phyloP scores from a whole-genome alignment of 2,797 vertebrate genomes.

The Hemibagrus guttatus region DNA sequence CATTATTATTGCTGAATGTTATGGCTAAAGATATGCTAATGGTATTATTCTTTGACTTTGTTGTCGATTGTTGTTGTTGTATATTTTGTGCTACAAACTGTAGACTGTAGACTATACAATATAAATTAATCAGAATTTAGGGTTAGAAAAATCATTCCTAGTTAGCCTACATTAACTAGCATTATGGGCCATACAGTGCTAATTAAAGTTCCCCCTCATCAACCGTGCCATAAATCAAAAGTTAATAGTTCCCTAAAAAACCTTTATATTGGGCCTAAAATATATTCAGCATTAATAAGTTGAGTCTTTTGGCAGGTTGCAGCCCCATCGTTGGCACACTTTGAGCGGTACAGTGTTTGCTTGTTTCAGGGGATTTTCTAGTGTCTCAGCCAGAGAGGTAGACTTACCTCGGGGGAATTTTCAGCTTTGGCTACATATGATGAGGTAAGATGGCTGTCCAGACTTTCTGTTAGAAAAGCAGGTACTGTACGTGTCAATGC shows the following conservation, averaged over 20 bases:
- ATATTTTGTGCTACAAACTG: not conserved
- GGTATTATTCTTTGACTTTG: not conserved
- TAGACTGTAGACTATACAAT: not conserved
- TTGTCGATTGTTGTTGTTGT: not conserved
- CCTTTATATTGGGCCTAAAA: not conserved
- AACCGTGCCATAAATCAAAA: not conserved
- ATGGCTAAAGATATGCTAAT: not conserved
- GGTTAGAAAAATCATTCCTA: not conserved
- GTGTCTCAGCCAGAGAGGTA: conserved; percentile 64
- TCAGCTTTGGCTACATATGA: conserved; percentile 61
- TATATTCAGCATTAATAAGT: conserved; percentile 22
- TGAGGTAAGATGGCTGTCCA: conserved; percentile 62
- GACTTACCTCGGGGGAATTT: conserved; percentile 67
- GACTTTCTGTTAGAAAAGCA: conserved; percentile 55
- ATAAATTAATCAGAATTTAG: not conserved
- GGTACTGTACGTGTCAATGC: conserved; percentile 61
- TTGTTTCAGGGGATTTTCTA: conserved; percentile 64
- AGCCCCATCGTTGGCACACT: conserved; percentile 58
- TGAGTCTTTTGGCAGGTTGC: conserved; percentile 21
- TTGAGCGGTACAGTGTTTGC: conserved; percentile 56
- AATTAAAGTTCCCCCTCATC: not conserved
- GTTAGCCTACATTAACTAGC: not conserved
- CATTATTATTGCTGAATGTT: not conserved
- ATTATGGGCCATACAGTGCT: not conserved
- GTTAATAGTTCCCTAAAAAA: not conserved